Base-by-base conservation (phyloP, 2,113 vertebrate species). In the Eolophus roseicapilla region DNA sequence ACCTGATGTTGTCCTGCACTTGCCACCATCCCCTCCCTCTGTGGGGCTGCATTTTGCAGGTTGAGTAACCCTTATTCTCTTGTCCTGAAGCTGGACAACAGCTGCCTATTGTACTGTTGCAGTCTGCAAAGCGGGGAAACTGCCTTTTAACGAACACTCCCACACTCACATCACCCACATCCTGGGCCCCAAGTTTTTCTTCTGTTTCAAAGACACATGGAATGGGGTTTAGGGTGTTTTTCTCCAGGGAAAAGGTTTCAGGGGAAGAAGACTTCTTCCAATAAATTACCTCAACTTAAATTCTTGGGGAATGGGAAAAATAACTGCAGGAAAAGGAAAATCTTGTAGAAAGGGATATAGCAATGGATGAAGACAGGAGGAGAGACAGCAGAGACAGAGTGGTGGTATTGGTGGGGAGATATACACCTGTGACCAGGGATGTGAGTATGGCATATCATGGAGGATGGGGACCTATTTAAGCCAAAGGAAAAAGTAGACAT, bases 61-160 rank as follows among this genome's bases (percentile, higher is more conserved):
- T 1, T 55, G n/a, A 44, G 6, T 39, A 25, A 75, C 9, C 6
- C 28, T 77, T 53, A 67, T 57, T 89, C 28, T 29, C 50, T 41
- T 63, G 17, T 43, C 9, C 19, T 4, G 4, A 3, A 7, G 27
- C 28, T 82, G 28, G 28, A 33, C 17, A 86, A 20, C 44, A 49
- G 18, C 55, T n/a, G 55, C 24, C 10, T 18, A 43, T 9, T 79
- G 47, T 31, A 10, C 9, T 68, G 14, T 24, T 88, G 33, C n/a
- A 68, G 19, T 35, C 39, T 29, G 11, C 0, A 1, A 10, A 31
- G 11, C 0, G 5, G 6, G 6, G 4, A 62, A 0, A 3, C 24
- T 67, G 24, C 12, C 20, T 78, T 84, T 76, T 63, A 46, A 20
- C 2, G 2, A 29, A n/a, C 14, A 74, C 2, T 9, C 2, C 12